Evolutionary conservation across 2,113 vertebrate species (phyloP).

Genomic region (Scatophagus argus): DNA sequence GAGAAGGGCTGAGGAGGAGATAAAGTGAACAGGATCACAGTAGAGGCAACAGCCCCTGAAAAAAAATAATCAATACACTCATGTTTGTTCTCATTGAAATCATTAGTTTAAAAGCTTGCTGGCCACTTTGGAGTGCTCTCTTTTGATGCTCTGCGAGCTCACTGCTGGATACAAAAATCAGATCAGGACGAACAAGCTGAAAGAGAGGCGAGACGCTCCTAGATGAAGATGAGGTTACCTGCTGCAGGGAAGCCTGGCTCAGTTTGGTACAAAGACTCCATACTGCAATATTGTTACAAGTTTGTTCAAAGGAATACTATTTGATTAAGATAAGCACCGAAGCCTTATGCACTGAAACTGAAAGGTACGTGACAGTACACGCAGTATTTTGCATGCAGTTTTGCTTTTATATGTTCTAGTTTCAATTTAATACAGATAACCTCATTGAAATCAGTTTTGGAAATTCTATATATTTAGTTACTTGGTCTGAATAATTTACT

Average conservation of each 20-base stretch:
- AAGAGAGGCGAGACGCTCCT: background rate
- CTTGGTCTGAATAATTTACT: background rate
- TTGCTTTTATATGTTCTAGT: background rate
- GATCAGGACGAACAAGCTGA: background rate
- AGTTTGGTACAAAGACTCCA: background rate
- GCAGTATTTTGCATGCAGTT: background rate
- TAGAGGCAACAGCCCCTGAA: conserved; percentile 48
- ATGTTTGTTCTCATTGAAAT: conserved; percentile 58
- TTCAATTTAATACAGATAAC: background rate
- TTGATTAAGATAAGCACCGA: background rate
- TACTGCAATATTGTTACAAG: conserved; percentile 22
- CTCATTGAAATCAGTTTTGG: background rate
- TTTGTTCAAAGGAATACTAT: background rate
- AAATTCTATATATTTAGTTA: background rate
- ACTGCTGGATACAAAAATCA: conserved; percentile 34
- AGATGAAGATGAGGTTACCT: conserved; percentile 4
- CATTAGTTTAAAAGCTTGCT: conserved; percentile 65
- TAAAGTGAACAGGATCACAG: conserved; percentile 50
- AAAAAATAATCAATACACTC: conserved; percentile 64
- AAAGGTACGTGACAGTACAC: background rate
- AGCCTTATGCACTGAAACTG: background rate
- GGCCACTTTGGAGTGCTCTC: conserved; percentile 15
- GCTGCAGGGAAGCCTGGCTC: conserved; percentile 18
- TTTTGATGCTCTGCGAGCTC: conserved; percentile 37
- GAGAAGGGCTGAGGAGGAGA: conserved; percentile 27